Evolutionary conservation across 2,113 vertebrate species (phyloP).

Genomic region (Ceuthmochares aereus): DNA sequence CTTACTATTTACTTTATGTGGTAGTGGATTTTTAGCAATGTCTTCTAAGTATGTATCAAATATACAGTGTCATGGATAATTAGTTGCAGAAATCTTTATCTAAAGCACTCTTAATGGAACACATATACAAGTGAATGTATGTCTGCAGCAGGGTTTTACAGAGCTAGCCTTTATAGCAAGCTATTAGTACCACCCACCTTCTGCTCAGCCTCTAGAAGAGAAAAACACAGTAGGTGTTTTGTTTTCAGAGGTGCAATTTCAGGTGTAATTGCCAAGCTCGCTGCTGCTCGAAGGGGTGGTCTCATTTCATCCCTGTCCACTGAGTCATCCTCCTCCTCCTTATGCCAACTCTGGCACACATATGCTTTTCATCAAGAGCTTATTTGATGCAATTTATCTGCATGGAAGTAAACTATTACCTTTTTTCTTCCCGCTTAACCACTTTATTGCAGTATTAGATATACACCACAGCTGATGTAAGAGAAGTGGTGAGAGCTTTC

Average conservation of each 20-base stretch:
- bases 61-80: neutral
- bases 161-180: neutral
- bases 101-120: neutral
- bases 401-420: neutral
- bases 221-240: neutral
- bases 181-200: neutral
- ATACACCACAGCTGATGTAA: neutral
- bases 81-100: neutral
- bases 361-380: neutral
- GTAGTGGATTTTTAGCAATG: neutral
- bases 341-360: neutral
- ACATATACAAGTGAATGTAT: neutral
- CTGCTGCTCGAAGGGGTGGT: rapidly evolving
- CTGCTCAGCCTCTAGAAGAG: neutral
- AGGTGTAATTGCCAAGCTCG: neutral
- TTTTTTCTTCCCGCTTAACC: neutral
- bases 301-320: neutral
- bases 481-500: neutral
- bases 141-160: neutral
- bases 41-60: neutral
- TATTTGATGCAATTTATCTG: rapidly evolving
- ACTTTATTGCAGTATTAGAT: neutral
- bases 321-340: neutral
- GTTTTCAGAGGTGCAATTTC: neutral
- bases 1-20: neutral